Percentiles rank a stretch among this genome's conserved stretches.
phyloP scores from a whole-genome alignment of 2,113 vertebrate species.

The Lophochroa leadbeateri region DNA sequence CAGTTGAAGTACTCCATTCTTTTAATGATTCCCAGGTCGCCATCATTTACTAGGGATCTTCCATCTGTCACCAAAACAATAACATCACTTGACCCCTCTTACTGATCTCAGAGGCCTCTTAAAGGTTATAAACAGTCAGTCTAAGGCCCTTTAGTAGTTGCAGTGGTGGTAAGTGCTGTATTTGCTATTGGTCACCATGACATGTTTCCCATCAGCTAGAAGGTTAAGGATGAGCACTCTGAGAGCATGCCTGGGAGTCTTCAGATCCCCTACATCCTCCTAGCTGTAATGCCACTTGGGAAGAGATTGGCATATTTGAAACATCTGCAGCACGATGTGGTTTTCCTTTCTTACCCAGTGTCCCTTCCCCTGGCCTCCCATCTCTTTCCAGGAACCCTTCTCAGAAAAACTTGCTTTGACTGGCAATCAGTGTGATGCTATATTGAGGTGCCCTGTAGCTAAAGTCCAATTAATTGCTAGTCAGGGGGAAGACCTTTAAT shows the following conservation, averaged over 20 bases:
- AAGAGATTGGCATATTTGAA: neutral
- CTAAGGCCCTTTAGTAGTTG: conserved; percentile 29
- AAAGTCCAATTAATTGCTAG: neutral
- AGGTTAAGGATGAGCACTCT: neutral
- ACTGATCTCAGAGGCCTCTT: conserved; percentile 63
- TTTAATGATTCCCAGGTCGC: conserved; percentile 37
- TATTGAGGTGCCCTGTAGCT: neutral
- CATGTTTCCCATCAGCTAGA: neutral
- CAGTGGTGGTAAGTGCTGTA: conserved; percentile 14
- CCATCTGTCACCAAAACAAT: conserved; percentile 66
- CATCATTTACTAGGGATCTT: conserved; percentile 61
- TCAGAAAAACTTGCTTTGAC: neutral
- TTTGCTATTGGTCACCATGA: conserved; percentile 48
- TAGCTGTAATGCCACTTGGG: neutral
- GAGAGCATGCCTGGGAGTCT: neutral
- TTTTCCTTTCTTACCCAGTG: neutral
- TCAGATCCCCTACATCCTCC: neutral
- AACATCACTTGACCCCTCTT: conserved; percentile 70
- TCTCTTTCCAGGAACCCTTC: neutral
- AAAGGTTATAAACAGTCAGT: conserved; percentile 62
- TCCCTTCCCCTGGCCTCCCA: neutral
- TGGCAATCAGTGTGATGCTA: neutral
- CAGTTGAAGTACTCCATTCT: conserved; percentile 26
- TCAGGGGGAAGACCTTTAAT: neutral
- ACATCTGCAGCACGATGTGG: neutral